Conservation (phyloP, 2,113 vertebrate species). For the Myotis davidii region DNA sequence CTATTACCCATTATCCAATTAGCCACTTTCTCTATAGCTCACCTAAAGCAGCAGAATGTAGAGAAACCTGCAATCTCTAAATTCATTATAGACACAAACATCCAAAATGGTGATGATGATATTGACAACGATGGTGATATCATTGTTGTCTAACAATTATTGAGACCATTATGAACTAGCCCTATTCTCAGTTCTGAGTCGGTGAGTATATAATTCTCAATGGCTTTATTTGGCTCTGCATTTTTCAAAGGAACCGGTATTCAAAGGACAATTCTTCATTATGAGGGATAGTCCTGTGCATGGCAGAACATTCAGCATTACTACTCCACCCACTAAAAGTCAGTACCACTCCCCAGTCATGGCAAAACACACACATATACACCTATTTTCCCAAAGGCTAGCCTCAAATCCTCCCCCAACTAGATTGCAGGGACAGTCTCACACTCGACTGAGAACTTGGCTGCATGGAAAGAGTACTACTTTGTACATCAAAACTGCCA, state of each 20-base stretch:
- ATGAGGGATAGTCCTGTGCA: neutral
- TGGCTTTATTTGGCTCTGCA: conserved; percentile 37
- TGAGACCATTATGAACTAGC: neutral
- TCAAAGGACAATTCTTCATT: neutral
- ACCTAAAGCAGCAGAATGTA: neutral
- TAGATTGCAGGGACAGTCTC: neutral
- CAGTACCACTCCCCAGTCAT: neutral
- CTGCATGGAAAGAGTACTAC: neutral
- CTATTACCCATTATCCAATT: neutral
- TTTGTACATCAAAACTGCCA: neutral
- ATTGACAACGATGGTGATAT: neutral
- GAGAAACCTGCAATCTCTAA: neutral
- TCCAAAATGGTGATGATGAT: neutral
- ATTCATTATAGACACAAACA: neutral
- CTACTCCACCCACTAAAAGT: neutral
- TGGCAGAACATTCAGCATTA: neutral
- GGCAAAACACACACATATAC: neutral
- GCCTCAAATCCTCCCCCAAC: neutral
- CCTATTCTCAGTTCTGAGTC: conserved; percentile 9
- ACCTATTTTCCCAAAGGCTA: neutral
- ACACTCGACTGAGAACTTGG: neutral
- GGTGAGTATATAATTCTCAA: neutral
- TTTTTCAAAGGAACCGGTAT: conserved; percentile 18
- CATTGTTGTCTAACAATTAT: neutral
- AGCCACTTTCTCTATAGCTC: neutral